phyloP scores from a whole-genome alignment of 2,797 vertebrate genomes.

The Craterocephalus amniculus region DNA sequence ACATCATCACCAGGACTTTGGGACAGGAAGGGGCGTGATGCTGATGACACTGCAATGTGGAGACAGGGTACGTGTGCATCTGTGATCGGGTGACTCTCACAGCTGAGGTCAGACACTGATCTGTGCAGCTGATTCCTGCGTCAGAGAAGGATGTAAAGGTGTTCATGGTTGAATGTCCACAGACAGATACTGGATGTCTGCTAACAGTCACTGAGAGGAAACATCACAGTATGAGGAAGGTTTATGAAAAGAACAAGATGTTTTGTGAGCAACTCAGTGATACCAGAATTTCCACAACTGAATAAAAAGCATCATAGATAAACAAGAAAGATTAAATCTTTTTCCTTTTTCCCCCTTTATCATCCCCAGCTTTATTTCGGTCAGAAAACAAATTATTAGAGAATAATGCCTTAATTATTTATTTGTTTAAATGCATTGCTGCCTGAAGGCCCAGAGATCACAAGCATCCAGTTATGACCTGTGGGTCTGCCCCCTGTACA shows the following conservation, averaged over 20 bases:
- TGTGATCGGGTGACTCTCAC: slow-evolving; percentile 1
- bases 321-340: neutral
- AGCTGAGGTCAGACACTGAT: neutral
- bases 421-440: too few relatives aligned
- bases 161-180: slow-evolving; percentile 5
- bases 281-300: neutral
- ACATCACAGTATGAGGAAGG: slow-evolving; percentile 9
- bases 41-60: slow-evolving; percentile 16
- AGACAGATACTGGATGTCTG: slow-evolving; percentile 7
- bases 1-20: slow-evolving; percentile 51
- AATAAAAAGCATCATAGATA: neutral
- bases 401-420: neutral
- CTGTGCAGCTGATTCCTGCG: neutral
- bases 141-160: neutral
- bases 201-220: slow-evolving; percentile 21
- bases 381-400: neutral
- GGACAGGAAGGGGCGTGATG: slow-evolving; percentile 38
- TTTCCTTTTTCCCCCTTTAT: neutral
- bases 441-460: too few relatives aligned
- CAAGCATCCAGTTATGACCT: too few relatives aligned
- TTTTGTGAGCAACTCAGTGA: neutral
- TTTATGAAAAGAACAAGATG: slow-evolving; percentile 5
- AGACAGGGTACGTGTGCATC: neutral
- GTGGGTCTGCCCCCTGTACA: too few relatives aligned
- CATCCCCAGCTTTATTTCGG: too few relatives aligned